These are phyloP conservation scores for Rhincodon typus DNA, from an alignment of 2,797 vertebrate genomes.

Conservation along the genomic window DNA sequence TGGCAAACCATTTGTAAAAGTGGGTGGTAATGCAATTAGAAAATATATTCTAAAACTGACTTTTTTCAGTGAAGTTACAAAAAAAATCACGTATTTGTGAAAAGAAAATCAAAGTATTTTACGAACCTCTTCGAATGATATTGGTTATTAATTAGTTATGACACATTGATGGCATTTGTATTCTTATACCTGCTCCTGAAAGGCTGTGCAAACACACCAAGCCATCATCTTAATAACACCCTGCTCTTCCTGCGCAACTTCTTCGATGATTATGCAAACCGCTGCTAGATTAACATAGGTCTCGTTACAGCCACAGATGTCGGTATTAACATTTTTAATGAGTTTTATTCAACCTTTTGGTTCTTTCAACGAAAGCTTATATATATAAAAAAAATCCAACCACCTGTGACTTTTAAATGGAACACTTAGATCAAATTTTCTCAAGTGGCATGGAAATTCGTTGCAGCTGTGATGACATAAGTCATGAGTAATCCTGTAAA, in stretches of 20 bases:
- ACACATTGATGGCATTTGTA: neutral
- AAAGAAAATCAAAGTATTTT: neutral
- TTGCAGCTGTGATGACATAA: neutral
- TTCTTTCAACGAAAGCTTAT: neutral
- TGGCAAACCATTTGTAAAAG: neutral
- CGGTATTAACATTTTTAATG: slow-evolving; percentile 15
- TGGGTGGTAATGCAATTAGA: neutral
- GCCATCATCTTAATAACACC: neutral
- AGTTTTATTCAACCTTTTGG: slow-evolving; percentile 9
- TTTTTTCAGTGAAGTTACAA: neutral
- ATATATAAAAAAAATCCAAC: neutral
- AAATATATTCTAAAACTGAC: neutral
- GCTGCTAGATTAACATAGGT: neutral
- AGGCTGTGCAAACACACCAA: neutral
- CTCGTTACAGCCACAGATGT: neutral
- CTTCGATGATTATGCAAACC: neutral
- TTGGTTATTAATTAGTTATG: neutral
- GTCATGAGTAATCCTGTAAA: neutral
- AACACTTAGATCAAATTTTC: neutral
- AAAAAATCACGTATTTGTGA: neutral
- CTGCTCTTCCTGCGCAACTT: slow-evolving; percentile 8
- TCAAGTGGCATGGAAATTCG: neutral
- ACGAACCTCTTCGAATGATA: neutral
- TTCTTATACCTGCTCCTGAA: neutral
- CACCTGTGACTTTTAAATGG: neutral